Conservation (phyloP, 1,140 invertebrate genomes). For the Drosophila fuyamai region DNA sequence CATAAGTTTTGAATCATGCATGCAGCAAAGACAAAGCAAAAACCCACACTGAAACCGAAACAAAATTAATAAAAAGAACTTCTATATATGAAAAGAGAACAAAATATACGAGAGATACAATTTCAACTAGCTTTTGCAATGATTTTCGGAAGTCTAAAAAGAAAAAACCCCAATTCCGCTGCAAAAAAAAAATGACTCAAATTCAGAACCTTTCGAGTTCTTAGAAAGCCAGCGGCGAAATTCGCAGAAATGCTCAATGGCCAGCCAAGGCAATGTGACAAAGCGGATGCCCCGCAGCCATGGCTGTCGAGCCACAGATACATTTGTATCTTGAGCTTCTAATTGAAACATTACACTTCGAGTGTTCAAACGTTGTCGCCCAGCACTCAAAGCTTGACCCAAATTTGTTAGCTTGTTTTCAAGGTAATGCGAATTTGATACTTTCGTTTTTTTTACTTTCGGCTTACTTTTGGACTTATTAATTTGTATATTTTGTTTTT, state of each 20-base stretch:
- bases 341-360: constrained; percentile 68
- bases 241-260: constrained; percentile 50
- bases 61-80: constrained; percentile 38
- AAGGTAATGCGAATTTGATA: constrained; percentile 78
- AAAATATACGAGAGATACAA: constrained; percentile 42
- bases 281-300: constrained; percentile 45
- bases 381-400: constrained; percentile 60
- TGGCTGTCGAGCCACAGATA: constrained; percentile 7
- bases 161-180: not conserved
- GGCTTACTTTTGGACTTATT: constrained; percentile 21
- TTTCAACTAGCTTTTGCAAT: constrained; percentile 57
- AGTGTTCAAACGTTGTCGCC: constrained; percentile 51
- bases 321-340: constrained; percentile 52
- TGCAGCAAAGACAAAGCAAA: constrained; percentile 40
- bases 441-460: constrained; percentile 61
- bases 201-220: constrained; percentile 47
- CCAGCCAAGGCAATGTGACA: constrained; percentile 38
- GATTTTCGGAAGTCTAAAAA: constrained; percentile 24
- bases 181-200: constrained; percentile 3
- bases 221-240: constrained; percentile 46
- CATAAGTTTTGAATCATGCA: constrained; percentile 50
- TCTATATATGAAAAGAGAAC: constrained; percentile 38
- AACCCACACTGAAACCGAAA: constrained; percentile 28
- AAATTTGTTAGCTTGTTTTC: constrained; percentile 69
- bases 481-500: constrained; percentile 3